phyloP scores from a whole-genome alignment of 2,113 vertebrate genomes.

The Nyctereutes procyonoides region DNA sequence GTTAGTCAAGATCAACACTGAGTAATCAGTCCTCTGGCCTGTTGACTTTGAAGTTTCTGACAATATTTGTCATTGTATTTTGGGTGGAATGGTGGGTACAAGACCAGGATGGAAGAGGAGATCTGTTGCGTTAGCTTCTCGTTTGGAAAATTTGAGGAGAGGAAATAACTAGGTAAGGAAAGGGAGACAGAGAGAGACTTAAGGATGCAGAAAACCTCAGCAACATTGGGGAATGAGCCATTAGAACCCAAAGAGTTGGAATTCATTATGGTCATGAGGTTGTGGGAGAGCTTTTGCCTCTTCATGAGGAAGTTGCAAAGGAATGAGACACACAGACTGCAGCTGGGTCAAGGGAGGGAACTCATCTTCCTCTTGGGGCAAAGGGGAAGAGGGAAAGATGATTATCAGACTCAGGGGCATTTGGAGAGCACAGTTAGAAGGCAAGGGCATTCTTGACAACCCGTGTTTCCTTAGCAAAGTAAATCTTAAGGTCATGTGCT shows the following conservation, averaged over 20 bases:
- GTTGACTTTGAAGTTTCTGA: background rate
- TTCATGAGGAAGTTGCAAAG: background rate
- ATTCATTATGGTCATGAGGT: background rate
- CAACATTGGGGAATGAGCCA: background rate
- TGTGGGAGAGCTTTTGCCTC: background rate
- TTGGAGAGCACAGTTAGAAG: background rate
- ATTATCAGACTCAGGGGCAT: background rate
- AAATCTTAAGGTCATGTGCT: background rate
- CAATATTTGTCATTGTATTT: background rate
- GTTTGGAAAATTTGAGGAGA: background rate
- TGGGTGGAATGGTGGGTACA: background rate
- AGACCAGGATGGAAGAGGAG: background rate
- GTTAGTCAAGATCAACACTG: background rate
- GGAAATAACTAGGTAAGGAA: background rate
- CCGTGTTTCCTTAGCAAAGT: background rate
- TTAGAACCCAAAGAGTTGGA: background rate
- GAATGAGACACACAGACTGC: background rate
- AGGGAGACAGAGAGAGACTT: background rate
- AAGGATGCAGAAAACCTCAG: background rate
- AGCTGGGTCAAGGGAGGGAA: accelerated
- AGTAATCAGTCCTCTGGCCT: background rate
- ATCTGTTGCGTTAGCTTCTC: background rate
- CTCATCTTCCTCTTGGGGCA: background rate
- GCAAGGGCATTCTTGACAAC: background rate
- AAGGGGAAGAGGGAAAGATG: background rate